Conservation (phyloP, 2,888 invertebrate species). For the Drosophila ustulata region DNA sequence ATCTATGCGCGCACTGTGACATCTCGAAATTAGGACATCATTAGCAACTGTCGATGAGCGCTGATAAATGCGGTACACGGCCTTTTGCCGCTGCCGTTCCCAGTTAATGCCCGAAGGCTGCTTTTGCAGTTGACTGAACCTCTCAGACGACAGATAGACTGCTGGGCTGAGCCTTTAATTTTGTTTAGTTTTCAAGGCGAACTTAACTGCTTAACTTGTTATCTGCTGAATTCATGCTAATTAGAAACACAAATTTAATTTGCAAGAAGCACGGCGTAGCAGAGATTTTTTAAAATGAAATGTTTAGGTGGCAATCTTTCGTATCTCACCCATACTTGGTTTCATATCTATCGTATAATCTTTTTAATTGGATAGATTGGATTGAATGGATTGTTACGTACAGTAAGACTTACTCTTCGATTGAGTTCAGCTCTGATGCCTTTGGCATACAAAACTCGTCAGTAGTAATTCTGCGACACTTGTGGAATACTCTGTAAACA, state of each 20-base stretch:
- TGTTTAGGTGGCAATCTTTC: not conserved
- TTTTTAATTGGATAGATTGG: slow-evolving; percentile 19
- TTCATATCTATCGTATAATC: slow-evolving; percentile 7
- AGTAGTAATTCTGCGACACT: not conserved
- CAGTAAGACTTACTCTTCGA: slow-evolving; percentile 10
- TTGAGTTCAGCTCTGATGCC: slow-evolving; percentile 14
- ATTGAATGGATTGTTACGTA: slow-evolving; percentile 4
- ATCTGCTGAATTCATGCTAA: slow-evolving; percentile 6
- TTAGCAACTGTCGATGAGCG: slow-evolving; percentile 80
- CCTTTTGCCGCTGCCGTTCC: slow-evolving; percentile 17
- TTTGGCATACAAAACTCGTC: not conserved
- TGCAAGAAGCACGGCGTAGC: too few species aligned
- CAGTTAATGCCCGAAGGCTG: slow-evolving; percentile 13
- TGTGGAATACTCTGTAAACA: not conserved
- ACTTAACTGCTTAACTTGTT: slow-evolving; percentile 11
- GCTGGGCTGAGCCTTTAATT: slow-evolving; percentile 42
- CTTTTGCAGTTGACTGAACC: slow-evolving; percentile 27
- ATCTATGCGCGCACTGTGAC: slow-evolving; percentile 70
- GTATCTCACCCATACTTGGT: not conserved
- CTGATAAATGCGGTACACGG: slow-evolving; percentile 68
- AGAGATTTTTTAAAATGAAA: too few species aligned
- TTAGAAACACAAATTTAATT: not conserved
- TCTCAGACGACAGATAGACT: not conserved
- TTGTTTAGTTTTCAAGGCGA: slow-evolving; percentile 40
- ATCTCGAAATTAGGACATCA: slow-evolving; percentile 81